Evolutionary conservation across 2,113 vertebrate genomes (phyloP), one percentile per base, ranked within the genome.

Genomic region (Malaclemys terrapin): DNA sequence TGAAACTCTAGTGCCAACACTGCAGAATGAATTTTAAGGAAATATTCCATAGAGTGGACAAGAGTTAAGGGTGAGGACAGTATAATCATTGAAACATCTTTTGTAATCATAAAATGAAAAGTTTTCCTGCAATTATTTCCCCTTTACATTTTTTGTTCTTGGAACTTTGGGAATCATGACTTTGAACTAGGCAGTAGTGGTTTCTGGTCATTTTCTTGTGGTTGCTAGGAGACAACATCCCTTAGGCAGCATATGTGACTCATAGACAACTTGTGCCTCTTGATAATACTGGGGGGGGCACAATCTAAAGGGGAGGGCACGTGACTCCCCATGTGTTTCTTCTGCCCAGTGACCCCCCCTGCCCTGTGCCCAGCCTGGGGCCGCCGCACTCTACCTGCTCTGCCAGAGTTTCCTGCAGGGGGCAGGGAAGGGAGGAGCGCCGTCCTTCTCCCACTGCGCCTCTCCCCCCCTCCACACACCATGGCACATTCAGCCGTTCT

Each of bases 211-310:
- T 80, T 84, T 94, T 96, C 91, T 89, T 91, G 29, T 89, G 80
- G 95, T 96, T 96, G 93, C 95, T 96, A 96, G 85, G 95, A 96
- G 83, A 96, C 95, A 93, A 13, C 89, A 94, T 97, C 94, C 95
- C 91, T 94, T 79, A 88, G 94, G 80, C 78, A 89, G 91, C 94
- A 80, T 93, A 90, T 95, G 65, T 90, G 85, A 93, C 84, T 92
- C 25, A 27, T 12, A 57, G 25, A 57, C 25, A 57, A 27, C 10
- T 57, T 10, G 8, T 57, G 56, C 56, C 56, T 27, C 56, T 57
- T 27, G 25, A 57, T 54, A 54, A 22, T 22, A 22, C 52, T 20
- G 17, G 53, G 25, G 8, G 56, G 25, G 56, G 25, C 5, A 57
- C 25, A 57, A 25, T 57, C 9, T 10, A 57, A 57, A 57, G 25